A percentile compares a stretch with the other conserved stretches of the same genome.
Conservation (phyloP, 2,113 vertebrate species). For the Sialia sialis region DNA sequence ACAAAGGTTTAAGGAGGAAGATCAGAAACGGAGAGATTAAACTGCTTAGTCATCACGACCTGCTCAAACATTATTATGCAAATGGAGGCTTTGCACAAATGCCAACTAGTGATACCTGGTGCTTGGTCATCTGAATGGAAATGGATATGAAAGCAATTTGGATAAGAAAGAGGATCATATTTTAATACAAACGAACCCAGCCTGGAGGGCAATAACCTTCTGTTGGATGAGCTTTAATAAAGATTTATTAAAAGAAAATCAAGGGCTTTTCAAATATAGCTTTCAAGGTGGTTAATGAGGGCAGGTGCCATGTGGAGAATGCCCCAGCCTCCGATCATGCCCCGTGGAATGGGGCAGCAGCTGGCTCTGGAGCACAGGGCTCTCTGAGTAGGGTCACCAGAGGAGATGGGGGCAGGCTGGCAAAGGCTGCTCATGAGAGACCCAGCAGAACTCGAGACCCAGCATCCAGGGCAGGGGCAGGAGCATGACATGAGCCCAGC, state of each 20-base stretch:
- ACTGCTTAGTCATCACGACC: conserved; percentile 21
- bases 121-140: conserved; percentile 7
- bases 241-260: not conserved
- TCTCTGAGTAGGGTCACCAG: accelerated
- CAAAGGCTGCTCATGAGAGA: not conserved
- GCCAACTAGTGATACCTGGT: not conserved
- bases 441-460: not conserved
- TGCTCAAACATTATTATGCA: conserved; percentile 20
- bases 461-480: not conserved
- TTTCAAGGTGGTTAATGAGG: not conserved
- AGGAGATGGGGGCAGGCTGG: not conserved
- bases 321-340: too few species aligned
- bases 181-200: not conserved
- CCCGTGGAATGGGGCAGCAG: not conserved
- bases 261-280: not conserved
- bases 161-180: not conserved
- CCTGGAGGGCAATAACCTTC: not conserved
- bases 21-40: not conserved
- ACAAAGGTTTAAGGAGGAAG: not conserved
- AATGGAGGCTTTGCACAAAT: not conserved
- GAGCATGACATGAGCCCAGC: not conserved
- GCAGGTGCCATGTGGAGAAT: not conserved
- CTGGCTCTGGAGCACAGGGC: not conserved
- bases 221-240: not conserved
- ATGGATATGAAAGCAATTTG: not conserved